Conservation (phyloP, 2,113 vertebrate genomes). For the Arvicanthis niloticus region DNA sequence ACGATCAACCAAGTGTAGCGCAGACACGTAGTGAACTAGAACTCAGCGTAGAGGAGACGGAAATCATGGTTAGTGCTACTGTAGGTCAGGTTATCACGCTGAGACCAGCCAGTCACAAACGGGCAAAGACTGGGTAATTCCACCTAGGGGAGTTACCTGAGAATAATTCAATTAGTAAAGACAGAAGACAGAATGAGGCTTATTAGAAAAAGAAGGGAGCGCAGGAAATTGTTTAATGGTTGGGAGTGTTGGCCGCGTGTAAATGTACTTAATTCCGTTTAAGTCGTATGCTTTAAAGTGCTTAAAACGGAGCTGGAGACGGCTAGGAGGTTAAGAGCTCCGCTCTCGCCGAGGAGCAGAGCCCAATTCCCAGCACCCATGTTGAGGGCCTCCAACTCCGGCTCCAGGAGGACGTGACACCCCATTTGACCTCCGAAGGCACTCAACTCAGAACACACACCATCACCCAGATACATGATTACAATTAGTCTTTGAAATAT, state of each 20-base stretch:
- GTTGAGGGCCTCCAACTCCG: not conserved
- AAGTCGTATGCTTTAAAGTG: not conserved
- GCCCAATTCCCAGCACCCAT: not conserved
- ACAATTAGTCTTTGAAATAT: not conserved
- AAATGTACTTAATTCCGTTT: not conserved
- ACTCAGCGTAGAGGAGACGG: not conserved
- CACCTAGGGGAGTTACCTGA: too few species aligned
- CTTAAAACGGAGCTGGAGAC: not conserved
- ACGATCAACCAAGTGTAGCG: too few species aligned
- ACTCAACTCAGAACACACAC: not conserved
- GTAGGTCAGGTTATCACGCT: not conserved
- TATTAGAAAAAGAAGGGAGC: too few species aligned
- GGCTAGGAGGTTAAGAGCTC: not conserved
- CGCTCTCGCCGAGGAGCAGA: not conserved
- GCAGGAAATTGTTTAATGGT: not conserved
- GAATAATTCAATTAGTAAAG: not conserved
- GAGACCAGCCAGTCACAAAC: not conserved
- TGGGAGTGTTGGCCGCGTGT: not conserved
- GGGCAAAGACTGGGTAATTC: not conserved
- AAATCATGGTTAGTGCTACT: not conserved
- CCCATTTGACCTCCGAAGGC: not conserved
- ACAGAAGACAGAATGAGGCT: too few species aligned
- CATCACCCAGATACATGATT: not conserved
- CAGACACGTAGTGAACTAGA: rapidly evolving
- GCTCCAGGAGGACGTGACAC: not conserved